Evolutionary conservation across 1,140 invertebrate species (phyloP), one percentile per base, ranked within the genome.

Genomic region (Zaprionus taronus): DNA sequence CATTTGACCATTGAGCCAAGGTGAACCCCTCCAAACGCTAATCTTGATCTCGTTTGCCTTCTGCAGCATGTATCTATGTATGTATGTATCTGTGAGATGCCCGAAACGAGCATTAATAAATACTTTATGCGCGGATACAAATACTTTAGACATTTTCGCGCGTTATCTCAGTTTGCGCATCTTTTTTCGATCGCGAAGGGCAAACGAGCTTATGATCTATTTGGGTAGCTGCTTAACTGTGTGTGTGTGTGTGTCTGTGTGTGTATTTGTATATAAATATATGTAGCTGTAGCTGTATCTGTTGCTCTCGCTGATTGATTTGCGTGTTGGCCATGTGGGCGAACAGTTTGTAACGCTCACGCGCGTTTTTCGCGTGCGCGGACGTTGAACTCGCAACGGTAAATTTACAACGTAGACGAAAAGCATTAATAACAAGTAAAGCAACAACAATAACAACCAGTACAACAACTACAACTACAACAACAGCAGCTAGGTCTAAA

Each of bases 1-100:
- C 84, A 89, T 90, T 89, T 89, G 84, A 89, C 84, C 84, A 89
- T 89, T 90, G 79, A 90, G 84, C 87, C 84, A 89, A 89, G 84
- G 84, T 89, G 85, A 89, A 79, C 84, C 56, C 72, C 78, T 47
- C 41, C 17, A 83, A 84, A 72, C 81, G 81, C 75, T 84, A 89
- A 89, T 89, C 84, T 89, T 85, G 84, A 89, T 89, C 84, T 89
- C 76, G 84, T 89, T 89, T 89, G 72, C 84, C 84, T 90, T 90
- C 84, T 90, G 85, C 84, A 72, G n/a, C 73, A 17, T 51, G 26
- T 62, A 15, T 68, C 14, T 66, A 20, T 53, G 17, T 24, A 20
- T 53, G 17, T 24, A 22, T 78, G 20, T 67, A 20, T 49, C 2
- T 68, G 60, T 65, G 60, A 61, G 20, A 6, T 53, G 57, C 31